Base-by-base conservation (phyloP, 1,140 invertebrate genomes). In the Macrotrachela quadricornifera region DNA sequence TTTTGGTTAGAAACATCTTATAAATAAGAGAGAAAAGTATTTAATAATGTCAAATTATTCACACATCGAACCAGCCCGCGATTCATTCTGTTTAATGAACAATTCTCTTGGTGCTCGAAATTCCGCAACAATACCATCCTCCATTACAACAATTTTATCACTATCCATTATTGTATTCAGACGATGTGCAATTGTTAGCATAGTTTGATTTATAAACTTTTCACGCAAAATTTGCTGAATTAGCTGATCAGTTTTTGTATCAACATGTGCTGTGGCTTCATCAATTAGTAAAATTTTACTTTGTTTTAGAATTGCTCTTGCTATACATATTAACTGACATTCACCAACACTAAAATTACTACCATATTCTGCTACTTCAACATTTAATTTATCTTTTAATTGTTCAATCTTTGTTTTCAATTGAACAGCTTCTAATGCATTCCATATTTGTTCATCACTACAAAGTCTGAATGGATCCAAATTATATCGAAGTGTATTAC, bases 171-270 rank as follows among this genome's bases (percentile, higher is more conserved):
- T 90, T 39, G 86, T 92, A 66, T 91, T 88, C 46, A 92, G 76
- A 37, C 87, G 78, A 71, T 92, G 87, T 46, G 87, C 88, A 66
- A 94, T 92, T 0, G 87, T 92, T 37, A 92, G 74, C 47, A 92
- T 80, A 16, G 87, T 92, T 66, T 83, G 85, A 56, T 83, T 76
- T 59, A 75, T 77, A 66, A 94, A 92, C 65, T 90, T 82, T 42
- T 77, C 75, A 18, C 83, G 74, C 62, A 92, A 90, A 0, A 85
- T 90, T 70, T 76, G 77, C 71, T 88, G 83, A 63, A 90, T 88
- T 36, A 90, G 76, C 68, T 87, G 83, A 67, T 90, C 86, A 11
- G 65, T 68, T 51, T 63, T 61, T 38, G 63, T 52, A 56, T 68
- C 65, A 11, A 68, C 61, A 43, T 64, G 63, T 18, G 90, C 85